A percentile compares a stretch with the other conserved stretches of the same genome.
Conservation (phyloP, 2,797 vertebrate genomes). For the Sparidentex hasta region DNA sequence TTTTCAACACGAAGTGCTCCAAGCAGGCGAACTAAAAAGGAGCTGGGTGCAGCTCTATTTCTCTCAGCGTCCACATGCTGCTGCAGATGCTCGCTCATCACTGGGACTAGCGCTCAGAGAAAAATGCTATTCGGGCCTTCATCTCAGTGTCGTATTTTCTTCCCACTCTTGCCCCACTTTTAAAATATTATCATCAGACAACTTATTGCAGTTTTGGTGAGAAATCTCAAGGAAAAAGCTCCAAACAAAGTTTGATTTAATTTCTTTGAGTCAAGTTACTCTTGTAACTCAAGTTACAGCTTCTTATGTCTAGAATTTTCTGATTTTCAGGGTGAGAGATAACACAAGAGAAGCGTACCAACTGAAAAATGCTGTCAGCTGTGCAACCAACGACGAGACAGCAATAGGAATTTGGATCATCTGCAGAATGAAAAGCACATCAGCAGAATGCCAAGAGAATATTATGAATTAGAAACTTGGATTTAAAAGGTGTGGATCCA, state of each 20-base stretch:
- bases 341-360: background rate
- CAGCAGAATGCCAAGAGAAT: constrained; percentile 8
- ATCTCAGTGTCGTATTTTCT: background rate
- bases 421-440: constrained; percentile 16
- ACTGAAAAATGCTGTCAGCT: background rate
- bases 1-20: too few relatives aligned
- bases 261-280: background rate
- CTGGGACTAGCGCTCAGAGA: too few relatives aligned
- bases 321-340: constrained; percentile 9
- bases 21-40: too few relatives aligned
- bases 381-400: constrained; percentile 4
- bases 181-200: background rate
- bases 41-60: too few relatives aligned
- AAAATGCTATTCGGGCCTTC: background rate
- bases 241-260: background rate
- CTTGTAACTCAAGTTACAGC: constrained; percentile 21
- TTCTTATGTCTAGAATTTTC: background rate
- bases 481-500: constrained; percentile 34
- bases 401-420: constrained; percentile 1
- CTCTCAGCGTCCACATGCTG: too few relatives aligned
- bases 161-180: background rate
- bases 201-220: constrained; percentile 7
- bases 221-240: constrained; percentile 3
- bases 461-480: constrained; percentile 25
- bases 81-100: too few relatives aligned